Base-by-base conservation (phyloP, 2,888 invertebrate genomes). In the Ophion obscuratus region DNA sequence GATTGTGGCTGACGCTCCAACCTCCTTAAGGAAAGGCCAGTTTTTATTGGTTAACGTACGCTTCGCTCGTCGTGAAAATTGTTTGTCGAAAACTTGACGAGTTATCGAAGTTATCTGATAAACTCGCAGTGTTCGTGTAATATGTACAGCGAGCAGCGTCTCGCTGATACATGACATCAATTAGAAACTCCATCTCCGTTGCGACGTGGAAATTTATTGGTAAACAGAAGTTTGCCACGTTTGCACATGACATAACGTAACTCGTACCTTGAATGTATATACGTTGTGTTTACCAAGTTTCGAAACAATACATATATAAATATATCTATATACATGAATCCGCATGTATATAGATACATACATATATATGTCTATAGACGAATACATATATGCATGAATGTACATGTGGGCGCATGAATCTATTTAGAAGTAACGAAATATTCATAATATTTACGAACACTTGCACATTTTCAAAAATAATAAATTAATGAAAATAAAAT, bases 161-260 rank as follows among this genome's bases (percentile, higher is more conserved):
- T 67, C 53, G 67, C 70, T 44, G 76, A 70, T 76, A 53, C 47
- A 24, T 53, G 27, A 36, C 44, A 62, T 68, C 36, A 76, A 76
- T 82, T 82, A 76, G 53, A 61, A 82, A 82, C 70, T 76, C 47
- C 47, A 64, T 81, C 31, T 67, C 14, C n/a, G 53, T 68, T 62
- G 24, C 62, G 40, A 77, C 27, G 59, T 24, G 24, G 70, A 82
- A 77, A 82, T 77, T 77, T 61, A 82, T 70, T 44, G 76, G 64
- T 70, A 40, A 70, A 47, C 53, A 62, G 40, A 82, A 76, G 68
- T 82, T 76, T 68, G 47, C 66, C 68, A 53, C 81, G 66, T 67
- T 75, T 53, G 61, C 67, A 61, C 59, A 67, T 75, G 57, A 59
- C 67, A 59, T 67, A 31, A 53, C 31, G 67, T 67, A 67, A 67